Conservation (phyloP, 2,113 vertebrate genomes). For the Brachyhypopomus gauderio region DNA sequence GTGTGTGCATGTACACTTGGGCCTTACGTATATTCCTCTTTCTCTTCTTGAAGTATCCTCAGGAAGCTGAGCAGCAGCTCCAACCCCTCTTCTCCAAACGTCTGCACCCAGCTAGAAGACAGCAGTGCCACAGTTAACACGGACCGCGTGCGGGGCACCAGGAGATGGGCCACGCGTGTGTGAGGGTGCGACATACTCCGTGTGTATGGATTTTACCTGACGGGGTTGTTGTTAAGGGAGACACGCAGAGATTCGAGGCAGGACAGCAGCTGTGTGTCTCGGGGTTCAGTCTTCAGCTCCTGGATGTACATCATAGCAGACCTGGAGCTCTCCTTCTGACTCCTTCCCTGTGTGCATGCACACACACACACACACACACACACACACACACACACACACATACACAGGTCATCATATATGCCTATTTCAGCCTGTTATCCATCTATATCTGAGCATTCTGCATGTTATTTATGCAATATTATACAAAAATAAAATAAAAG, state of each 20-base stretch:
- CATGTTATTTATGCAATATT: too few species aligned
- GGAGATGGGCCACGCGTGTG: too few species aligned
- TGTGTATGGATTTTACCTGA: constrained; percentile 86
- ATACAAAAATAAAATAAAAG: too few species aligned
- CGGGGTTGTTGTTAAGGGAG: constrained; percentile 91
- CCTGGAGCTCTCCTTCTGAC: constrained; percentile 84
- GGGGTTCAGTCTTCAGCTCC: constrained; percentile 81
- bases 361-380: constrained; percentile 43
- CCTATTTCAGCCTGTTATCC: too few species aligned
- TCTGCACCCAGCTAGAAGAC: constrained; percentile 86
- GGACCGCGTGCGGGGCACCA: too few species aligned
- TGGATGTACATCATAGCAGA: constrained; percentile 89
- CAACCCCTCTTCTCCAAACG: constrained; percentile 87
- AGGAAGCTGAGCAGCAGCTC: constrained; percentile 80
- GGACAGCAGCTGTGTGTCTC: constrained; percentile 77
- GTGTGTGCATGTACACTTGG: neutral
- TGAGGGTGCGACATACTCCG: too few species aligned
- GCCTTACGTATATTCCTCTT: constrained; percentile 80
- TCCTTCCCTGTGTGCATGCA: constrained; percentile 76
- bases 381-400: neutral
- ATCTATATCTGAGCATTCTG: too few species aligned
- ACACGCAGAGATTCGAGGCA: constrained; percentile 89
- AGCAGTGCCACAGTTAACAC: neutral
- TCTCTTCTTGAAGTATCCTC: constrained; percentile 82
- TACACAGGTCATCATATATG: too few species aligned